Conservation (phyloP, 2,113 vertebrate species). For the Brachypteracias leptosomus region DNA sequence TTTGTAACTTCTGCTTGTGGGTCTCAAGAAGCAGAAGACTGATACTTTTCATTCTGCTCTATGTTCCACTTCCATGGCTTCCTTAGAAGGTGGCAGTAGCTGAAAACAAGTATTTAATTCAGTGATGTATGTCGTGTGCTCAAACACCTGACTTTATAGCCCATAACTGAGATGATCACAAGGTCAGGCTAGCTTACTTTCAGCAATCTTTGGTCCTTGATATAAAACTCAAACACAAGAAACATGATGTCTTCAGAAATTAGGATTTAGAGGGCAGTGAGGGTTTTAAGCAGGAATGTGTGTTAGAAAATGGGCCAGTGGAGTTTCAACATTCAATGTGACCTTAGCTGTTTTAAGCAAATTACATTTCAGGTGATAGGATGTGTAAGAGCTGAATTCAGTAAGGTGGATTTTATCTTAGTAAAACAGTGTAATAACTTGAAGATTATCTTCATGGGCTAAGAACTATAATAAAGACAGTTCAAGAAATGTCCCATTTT, state of each 20-base stretch:
- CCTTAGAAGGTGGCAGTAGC: not conserved
- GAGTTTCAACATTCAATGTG: not conserved
- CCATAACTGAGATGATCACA: not conserved
- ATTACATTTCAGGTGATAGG: not conserved
- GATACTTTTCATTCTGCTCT: not conserved
- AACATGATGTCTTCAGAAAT: not conserved
- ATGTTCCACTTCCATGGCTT: not conserved
- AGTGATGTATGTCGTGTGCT: not conserved
- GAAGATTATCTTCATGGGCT: not conserved
- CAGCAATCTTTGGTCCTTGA: not conserved
- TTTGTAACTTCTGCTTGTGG: not conserved
- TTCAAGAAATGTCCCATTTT: not conserved
- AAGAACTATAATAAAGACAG: not conserved
- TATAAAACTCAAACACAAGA: not conserved
- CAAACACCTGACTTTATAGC: not conserved
- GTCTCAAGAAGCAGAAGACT: not conserved
- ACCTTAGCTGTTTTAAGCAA: not conserved
- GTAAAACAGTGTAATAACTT: not conserved
- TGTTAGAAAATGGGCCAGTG: not conserved
- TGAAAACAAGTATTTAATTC: not conserved
- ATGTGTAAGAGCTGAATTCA: not conserved
- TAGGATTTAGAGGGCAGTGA: not conserved
- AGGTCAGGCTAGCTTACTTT: not conserved
- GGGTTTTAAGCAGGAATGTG: not conserved
- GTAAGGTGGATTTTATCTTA: not conserved